Percentiles rank a stretch among this genome's conserved stretches.
phyloP scores from a whole-genome alignment of 53 echinoderm and acorn worm genomes.

The Stichopus horrens region DNA sequence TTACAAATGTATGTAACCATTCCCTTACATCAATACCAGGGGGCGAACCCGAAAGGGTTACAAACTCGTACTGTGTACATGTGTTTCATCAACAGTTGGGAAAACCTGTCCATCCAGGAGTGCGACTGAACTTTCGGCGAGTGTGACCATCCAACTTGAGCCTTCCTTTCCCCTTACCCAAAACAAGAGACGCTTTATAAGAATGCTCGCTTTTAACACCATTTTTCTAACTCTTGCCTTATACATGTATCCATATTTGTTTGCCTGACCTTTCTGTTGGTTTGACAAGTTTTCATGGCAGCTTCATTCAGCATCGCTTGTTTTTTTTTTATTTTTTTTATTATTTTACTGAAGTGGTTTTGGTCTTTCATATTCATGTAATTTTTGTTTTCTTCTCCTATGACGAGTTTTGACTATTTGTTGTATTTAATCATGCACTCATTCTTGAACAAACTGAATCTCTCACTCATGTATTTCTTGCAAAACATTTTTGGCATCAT shows the following conservation, averaged over 20 bases:
- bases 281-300: constrained; percentile 35
- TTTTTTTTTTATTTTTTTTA: too few relatives aligned
- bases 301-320: constrained; percentile 39
- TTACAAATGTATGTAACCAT: neutral
- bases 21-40: neutral
- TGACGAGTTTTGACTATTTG: constrained; percentile 18
- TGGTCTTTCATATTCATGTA: constrained; percentile 27
- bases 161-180: neutral
- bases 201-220: constrained; percentile 33
- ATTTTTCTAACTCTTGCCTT: constrained; percentile 39
- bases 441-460: constrained; percentile 8
- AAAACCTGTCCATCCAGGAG: too few relatives aligned
- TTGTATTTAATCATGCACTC: constrained; percentile 47
- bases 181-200: neutral
- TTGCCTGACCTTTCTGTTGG: neutral
- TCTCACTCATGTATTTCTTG: constrained; percentile 18
- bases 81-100: too few relatives aligned
- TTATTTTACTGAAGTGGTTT: constrained; percentile 5
- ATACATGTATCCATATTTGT: constrained; percentile 32
- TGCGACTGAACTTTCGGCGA: constrained; percentile 1
- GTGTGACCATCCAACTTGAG: constrained; percentile 4
- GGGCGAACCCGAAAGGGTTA: neutral
- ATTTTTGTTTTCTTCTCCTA: neutral
- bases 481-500: constrained; percentile 29
- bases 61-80: neutral